Base-by-base conservation (phyloP, 2,888 invertebrate species). In the Oligia strigilis region DNA sequence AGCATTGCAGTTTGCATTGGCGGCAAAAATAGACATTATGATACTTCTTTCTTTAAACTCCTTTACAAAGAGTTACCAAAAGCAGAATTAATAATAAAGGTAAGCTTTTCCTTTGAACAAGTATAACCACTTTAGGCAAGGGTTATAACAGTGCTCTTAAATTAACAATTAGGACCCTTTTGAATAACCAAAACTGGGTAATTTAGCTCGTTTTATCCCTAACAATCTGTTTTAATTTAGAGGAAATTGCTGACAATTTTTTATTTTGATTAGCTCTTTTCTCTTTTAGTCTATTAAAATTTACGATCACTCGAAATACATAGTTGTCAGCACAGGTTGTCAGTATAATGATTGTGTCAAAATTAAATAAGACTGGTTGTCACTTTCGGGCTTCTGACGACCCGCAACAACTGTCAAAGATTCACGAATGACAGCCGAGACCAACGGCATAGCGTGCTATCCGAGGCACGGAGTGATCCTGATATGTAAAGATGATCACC, bases 91-190 rank as follows among this genome's bases (percentile, higher is more conserved):
- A 2, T 40, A 83, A 77, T 40, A 64, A 82, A 72, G 23, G 40
- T 66, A 29, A 73, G 49, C 65, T 49, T 43, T 58, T n/a, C 62
- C 70, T 72, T 73, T 67, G 43, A 49, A 77, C 55, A 77, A 83
- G 60, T 40, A 8, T 74, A 78, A 29, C 36, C 73, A 65, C 29
- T 77, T 67, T 40, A 49, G 29, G 8, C 14, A 72, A 36, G 60
- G 40, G 4, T 60, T 72, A 64, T 55, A 29, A 87, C 71, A 83
- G 83, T 52, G 73, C 71, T 60, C 17, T 84, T 67, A 74, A 84
- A 84, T 87, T 84, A 84, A n/a, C 73, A 71, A 78, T 87, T 67
- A 73, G 58, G 62, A 58, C 1, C 46, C 62, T 60, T 83, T 76
- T 49, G 13, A 46, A 60, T 46, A 86, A 62, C 62, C 40, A 49